Evolutionary conservation across 2,797 vertebrate species (phyloP).

Genomic region (Anniella stebbinsi): DNA sequence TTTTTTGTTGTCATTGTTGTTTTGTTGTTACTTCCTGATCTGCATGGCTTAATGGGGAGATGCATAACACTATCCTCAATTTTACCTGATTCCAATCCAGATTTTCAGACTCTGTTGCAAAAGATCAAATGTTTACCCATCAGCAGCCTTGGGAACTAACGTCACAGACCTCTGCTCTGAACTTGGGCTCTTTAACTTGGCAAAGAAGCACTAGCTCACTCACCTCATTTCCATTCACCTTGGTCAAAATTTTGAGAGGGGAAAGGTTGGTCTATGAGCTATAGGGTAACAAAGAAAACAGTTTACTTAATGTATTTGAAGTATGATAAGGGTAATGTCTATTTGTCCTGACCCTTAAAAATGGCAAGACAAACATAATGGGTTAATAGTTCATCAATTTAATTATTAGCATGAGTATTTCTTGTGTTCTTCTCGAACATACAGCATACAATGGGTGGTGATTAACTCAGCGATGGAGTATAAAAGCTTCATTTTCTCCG

Average conservation of each 20-base stretch:
- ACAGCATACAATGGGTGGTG: not conserved
- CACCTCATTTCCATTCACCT: conserved; percentile 22
- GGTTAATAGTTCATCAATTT: conserved; percentile 36
- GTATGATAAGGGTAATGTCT: conserved; percentile 16
- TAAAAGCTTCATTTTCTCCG: not conserved
- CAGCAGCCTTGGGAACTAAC: conserved; percentile 17
- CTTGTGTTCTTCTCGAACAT: not conserved
- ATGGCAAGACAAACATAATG: conserved; percentile 11
- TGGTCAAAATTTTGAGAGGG: conserved; percentile 5
- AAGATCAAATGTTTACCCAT: conserved; percentile 18
- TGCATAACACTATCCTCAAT: not conserved
- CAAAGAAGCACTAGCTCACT: not conserved
- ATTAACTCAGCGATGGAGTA: not conserved
- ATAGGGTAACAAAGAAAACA: not conserved
- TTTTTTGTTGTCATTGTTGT: no score
- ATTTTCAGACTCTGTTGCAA: conserved; percentile 3
- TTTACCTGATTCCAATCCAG: not conserved
- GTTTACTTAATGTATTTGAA: conserved; percentile 25
- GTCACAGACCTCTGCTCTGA: conserved; percentile 3
- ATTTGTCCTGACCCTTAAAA: conserved; percentile 6
- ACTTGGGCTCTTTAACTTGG: not conserved
- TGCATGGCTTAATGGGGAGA: not conserved
- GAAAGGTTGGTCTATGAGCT: not conserved
- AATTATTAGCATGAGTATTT: conserved; percentile 35
- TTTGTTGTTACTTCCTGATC: not conserved